Evolutionary conservation across 2,113 vertebrate genomes (phyloP).

Genomic region (Leucosticte australis): DNA sequence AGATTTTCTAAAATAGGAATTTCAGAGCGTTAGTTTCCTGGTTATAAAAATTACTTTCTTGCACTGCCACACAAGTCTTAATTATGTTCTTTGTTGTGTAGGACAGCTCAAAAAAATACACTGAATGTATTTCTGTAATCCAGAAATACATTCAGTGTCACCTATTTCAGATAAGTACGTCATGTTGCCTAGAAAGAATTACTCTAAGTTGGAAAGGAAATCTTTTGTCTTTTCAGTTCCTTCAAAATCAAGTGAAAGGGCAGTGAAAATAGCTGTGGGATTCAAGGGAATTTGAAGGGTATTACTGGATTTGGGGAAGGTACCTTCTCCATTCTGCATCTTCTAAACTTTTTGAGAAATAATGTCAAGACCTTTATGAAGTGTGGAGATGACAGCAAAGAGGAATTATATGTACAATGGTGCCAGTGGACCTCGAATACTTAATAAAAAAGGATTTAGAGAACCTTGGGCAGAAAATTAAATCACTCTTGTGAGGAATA

Average conservation of each 20-base stretch:
- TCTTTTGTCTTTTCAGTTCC: neutral
- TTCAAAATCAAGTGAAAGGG: neutral
- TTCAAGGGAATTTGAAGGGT: neutral
- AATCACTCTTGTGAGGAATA: neutral
- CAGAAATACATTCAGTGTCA: neutral
- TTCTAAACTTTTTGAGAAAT: neutral
- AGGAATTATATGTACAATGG: neutral
- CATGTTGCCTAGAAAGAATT: neutral
- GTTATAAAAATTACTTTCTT: neutral
- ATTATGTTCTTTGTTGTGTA: neutral
- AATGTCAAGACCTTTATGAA: neutral
- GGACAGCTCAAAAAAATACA: neutral
- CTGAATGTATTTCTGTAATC: no score
- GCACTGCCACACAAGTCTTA: neutral
- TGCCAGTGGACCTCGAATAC: neutral
- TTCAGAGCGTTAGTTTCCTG: neutral
- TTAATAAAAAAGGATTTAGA: conserved; percentile 24
- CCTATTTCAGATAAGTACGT: neutral
- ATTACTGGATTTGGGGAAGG: neutral
- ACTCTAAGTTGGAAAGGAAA: neutral
- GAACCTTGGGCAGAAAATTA: neutral
- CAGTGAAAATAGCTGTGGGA: neutral
- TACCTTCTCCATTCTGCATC: neutral
- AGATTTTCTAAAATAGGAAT: neutral
- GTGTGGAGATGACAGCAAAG: neutral